A percentile compares a stretch with the other conserved stretches of the same genome.
These are phyloP conservation scores for Nymphalis io DNA, from an alignment of 1,140 invertebrate species.

Conservation along the genomic window DNA sequence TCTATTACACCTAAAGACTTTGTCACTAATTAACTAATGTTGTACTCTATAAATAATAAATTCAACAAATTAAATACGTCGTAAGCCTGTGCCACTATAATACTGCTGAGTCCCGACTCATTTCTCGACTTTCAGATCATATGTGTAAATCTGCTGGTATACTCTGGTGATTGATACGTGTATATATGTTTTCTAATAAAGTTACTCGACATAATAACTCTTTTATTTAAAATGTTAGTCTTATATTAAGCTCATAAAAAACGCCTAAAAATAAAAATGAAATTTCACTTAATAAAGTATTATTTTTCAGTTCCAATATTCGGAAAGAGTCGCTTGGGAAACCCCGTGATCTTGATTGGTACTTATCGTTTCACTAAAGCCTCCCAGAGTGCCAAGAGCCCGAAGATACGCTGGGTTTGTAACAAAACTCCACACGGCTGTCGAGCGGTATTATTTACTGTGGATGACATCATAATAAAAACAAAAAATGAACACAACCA, in stretches of 20 bases:
- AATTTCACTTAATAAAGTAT: not conserved
- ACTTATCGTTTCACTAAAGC: conserved; percentile 48
- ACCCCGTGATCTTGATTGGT: conserved; percentile 48
- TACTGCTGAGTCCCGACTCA: too few relatives aligned
- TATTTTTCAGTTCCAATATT: conserved; percentile 43
- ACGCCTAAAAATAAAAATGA: too few relatives aligned
- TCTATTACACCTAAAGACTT: too few relatives aligned
- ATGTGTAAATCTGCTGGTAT: too few relatives aligned
- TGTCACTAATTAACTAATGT: too few relatives aligned
- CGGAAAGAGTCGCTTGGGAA: conserved; percentile 41
- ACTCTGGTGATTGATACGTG: too few relatives aligned
- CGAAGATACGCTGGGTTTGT: conserved; percentile 43
- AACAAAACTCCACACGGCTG: conserved; percentile 33
- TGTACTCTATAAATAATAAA: too few relatives aligned
- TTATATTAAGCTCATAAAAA: not conserved
- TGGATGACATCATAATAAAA: conserved; percentile 47
- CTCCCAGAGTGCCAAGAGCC: conserved; percentile 27
- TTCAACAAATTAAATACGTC: too few relatives aligned
- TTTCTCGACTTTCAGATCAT: too few relatives aligned
- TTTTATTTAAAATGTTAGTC: not conserved
- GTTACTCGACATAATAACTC: not conserved
- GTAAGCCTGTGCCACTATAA: too few relatives aligned
- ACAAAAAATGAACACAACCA: conserved; percentile 47
- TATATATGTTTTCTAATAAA: not conserved
- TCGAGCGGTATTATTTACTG: conserved; percentile 33